phyloP scores from a whole-genome alignment of 2,888 invertebrate species.

The Euzetes globulus region DNA sequence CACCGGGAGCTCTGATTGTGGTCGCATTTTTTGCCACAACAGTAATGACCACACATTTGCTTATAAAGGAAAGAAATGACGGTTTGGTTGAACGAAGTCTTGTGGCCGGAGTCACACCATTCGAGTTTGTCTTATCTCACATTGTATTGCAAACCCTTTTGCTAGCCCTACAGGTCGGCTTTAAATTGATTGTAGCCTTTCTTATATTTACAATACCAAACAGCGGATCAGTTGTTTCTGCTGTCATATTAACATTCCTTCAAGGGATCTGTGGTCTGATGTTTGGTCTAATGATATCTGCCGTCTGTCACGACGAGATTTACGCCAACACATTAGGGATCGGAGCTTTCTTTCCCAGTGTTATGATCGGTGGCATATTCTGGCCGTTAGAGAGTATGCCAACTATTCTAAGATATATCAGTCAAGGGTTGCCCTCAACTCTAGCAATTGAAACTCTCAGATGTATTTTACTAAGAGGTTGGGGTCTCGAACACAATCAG shows the following conservation, averaged over 20 bases:
- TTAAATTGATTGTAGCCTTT: conserved; percentile 84
- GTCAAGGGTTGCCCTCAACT: conserved; percentile 26
- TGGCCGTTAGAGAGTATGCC: conserved; percentile 35
- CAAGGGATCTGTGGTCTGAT: conserved; percentile 94
- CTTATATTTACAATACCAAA: conserved; percentile 81
- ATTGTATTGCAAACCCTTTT: conserved; percentile 89
- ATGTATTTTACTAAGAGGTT: conserved; percentile 67
- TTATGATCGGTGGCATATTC: conserved; percentile 33
- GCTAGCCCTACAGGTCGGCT: conserved; percentile 75
- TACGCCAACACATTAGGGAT: conserved; percentile 34
- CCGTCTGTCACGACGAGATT: conserved; percentile 34
- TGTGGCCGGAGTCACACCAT: conserved; percentile 85
- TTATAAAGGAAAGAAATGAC: conserved; percentile 30
- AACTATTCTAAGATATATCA: conserved; percentile 5
- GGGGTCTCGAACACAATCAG: conserved; percentile 58
- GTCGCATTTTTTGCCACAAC: conserved; percentile 34
- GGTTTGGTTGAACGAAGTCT: conserved; percentile 45
- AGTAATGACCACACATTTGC: conserved; percentile 30
- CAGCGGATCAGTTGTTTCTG: conserved; percentile 74
- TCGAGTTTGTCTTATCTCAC: conserved; percentile 86
- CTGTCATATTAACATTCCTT: conserved; percentile 72
- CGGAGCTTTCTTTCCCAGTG: conserved; percentile 33
- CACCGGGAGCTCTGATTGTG: conserved; percentile 34
- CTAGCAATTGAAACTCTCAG: conserved; percentile 67
- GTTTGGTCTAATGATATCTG: conserved; percentile 57